phyloP scores from a whole-genome alignment of 2,888 invertebrate species.

The Nephrotoma flavescens region DNA sequence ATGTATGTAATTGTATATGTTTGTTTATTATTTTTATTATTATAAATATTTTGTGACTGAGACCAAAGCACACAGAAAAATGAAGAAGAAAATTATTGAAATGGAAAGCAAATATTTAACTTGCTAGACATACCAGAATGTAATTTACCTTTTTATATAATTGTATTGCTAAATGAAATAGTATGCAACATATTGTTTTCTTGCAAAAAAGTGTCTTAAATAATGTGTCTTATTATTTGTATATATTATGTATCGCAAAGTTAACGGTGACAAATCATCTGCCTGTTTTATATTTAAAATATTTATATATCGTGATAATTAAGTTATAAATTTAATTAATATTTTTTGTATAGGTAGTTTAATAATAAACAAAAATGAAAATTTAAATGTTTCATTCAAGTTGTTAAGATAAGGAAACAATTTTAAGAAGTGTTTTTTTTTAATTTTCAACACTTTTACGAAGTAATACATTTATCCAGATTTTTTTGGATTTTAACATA shows the following conservation, averaged over 20 bases:
- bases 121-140: not conserved
- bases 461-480: not conserved
- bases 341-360: not conserved
- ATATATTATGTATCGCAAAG: not conserved
- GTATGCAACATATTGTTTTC: not conserved
- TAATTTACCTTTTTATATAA: no score
- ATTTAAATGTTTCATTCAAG: not conserved
- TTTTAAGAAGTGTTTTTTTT: not conserved
- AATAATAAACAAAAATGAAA: not conserved
- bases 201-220: not conserved
- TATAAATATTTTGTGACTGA: not conserved
- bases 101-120: not conserved
- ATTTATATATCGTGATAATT: not conserved
- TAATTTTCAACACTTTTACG: not conserved
- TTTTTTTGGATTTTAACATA: not conserved
- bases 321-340: not conserved
- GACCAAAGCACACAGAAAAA: not conserved
- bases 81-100: not conserved
- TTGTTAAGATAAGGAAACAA: not conserved
- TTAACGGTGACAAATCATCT: not conserved
- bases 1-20: not conserved
- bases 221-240: not conserved
- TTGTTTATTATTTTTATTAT: not conserved
- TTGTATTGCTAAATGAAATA: not conserved
- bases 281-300: not conserved